Conservation (phyloP, 2,888 invertebrate genomes). For the Hirtodrosophila cameraria region DNA sequence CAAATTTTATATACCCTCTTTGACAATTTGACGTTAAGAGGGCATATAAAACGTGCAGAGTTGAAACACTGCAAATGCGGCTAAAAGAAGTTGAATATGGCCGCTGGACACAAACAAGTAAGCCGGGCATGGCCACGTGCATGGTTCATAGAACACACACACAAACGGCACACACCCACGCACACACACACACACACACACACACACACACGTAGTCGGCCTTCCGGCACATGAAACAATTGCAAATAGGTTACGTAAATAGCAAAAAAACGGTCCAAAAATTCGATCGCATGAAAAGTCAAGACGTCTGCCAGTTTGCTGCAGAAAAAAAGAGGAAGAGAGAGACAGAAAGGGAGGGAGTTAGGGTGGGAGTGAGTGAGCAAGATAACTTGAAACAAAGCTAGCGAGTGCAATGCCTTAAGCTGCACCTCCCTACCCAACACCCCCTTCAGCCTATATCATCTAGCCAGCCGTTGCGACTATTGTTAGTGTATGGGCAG, state of each 20-base stretch:
- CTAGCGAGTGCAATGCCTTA: conserved; percentile 47
- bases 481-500: conserved; percentile 6
- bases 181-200: conserved; percentile 7
- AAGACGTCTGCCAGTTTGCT: conserved; percentile 15
- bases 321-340: neutral
- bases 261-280: conserved; percentile 34
- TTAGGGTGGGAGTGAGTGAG: neutral
- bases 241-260: conserved; percentile 62
- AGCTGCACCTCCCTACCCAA: neutral
- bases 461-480: neutral
- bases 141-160: conserved; percentile 47
- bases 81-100: conserved; percentile 31
- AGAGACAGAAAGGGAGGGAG: neutral
- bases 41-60: conserved; percentile 44
- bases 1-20: neutral
- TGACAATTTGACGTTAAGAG: conserved; percentile 1
- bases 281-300: conserved; percentile 30
- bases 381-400: neutral
- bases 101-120: conserved; percentile 18
- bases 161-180: conserved; percentile 10
- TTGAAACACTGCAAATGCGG: conserved; percentile 15
- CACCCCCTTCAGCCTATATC: neutral
- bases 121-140: conserved; percentile 26
- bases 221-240: conserved; percentile 59
- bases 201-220: conserved; percentile 29